Percentiles rank a stretch among this genome's conserved stretches.
Conservation (phyloP, 1,140 invertebrate species). For the Drosophila varians region DNA sequence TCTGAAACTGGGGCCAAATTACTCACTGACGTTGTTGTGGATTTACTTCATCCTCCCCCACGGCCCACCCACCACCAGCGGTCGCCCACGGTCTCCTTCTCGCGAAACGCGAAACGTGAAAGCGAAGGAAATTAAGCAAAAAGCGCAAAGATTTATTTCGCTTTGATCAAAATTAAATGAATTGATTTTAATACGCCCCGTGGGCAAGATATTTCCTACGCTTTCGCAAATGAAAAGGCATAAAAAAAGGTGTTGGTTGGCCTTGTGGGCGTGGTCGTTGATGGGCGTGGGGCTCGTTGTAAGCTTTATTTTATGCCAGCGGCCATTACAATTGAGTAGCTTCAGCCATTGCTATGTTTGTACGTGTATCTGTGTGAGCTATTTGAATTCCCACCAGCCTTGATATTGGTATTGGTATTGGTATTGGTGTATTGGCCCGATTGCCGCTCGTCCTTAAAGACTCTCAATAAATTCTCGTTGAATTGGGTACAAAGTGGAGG, state of each 20-base stretch:
- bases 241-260: constrained; percentile 65
- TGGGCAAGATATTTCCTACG: constrained; percentile 79
- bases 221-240: constrained; percentile 76
- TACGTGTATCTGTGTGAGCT: constrained; percentile 22
- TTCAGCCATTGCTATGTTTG: constrained; percentile 14
- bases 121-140: constrained; percentile 79
- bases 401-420: constrained; percentile 1
- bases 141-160: constrained; percentile 82
- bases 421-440: not conserved
- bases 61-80: not conserved
- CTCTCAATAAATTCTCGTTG: constrained; percentile 57
- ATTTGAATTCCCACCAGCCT: constrained; percentile 25
- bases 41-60: constrained; percentile 61
- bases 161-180: constrained; percentile 83
- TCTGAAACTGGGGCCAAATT: constrained; percentile 63
- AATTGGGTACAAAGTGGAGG: constrained; percentile 54
- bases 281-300: constrained; percentile 32
- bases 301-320: constrained; percentile 49
- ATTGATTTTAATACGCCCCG: constrained; percentile 82
- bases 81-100: not conserved
- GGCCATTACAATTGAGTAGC: constrained; percentile 63
- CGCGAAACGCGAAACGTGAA: constrained; percentile 22
- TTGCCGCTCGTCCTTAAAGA: constrained; percentile 43
- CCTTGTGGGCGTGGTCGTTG: constrained; percentile 45
- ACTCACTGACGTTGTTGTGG: constrained; percentile 77